Evolutionary conservation across 2,113 vertebrate species (phyloP), one percentile per base, ranked within the genome.

Genomic region (Tachuris rubrigastra): DNA sequence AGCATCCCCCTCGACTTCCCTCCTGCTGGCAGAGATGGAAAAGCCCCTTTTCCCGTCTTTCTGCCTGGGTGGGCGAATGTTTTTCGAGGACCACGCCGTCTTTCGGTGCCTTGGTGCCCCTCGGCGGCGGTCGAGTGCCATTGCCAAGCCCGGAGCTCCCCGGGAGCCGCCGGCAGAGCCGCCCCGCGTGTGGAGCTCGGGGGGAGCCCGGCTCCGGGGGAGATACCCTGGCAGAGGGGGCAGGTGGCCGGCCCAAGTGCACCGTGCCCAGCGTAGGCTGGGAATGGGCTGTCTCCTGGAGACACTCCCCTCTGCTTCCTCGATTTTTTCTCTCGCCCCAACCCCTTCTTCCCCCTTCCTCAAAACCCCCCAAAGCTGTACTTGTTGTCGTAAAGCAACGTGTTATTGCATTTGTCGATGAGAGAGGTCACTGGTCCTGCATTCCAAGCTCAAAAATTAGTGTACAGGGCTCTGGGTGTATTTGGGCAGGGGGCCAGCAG

Each of bases 31-130:
- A 21, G 35, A 18, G 53, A 41, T 25, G 30, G 15, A 28, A 49
- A 18, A 49, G 35, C 33, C 27, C 9, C 6, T 1, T 63, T 49
- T 68, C 47, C 35, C 41, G 7, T 31, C 21, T 5, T 1, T 20
- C 37, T 30, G 27, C 31, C 31, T 3, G 0, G 37, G 5, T 5
- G 42, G 19, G 53, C 1, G 13, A 0, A 0, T 30, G 31, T 28
- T 60, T 59, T 2, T 0, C 24, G 7, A 42, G 62, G 17, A 0
- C 5, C 8, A 2, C 0, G 17, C 20, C 1, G 41, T 66, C 3
- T 5, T 3, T 7, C 49, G 69, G 93, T 89, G 76, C 2, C 65
- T 3, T 35, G 85, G 85, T 55, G 94, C 90, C 88, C 17, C 81
- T 47, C 44, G 50, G 93, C 59, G 93, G 80, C 58, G 28, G 49